Evolutionary conservation across 2,113 vertebrate genomes (phyloP).

Genomic region (Gyps fulvus): DNA sequence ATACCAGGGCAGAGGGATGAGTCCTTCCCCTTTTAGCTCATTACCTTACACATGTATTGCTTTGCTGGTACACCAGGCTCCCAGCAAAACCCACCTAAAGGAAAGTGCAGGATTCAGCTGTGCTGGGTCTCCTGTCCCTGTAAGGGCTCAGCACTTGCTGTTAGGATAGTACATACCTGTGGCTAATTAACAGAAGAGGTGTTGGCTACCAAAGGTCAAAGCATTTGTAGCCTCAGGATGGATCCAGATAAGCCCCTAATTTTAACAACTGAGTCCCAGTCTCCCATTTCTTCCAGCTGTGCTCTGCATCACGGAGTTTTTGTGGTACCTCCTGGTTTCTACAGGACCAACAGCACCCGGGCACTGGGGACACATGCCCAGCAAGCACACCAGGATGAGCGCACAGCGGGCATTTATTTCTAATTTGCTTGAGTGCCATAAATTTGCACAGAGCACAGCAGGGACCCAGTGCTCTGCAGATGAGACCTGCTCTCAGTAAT

Average conservation of each 20-base stretch:
- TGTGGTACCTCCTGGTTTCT: neutral
- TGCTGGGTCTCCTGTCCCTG: neutral
- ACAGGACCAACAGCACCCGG: rapidly evolving
- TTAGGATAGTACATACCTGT: neutral
- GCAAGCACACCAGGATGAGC: rapidly evolving
- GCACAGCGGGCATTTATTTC: rapidly evolving
- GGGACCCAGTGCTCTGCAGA: neutral
- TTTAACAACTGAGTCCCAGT: rapidly evolving
- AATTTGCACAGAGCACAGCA: neutral
- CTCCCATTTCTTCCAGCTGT: neutral
- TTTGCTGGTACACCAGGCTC: neutral
- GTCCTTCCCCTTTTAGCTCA: neutral
- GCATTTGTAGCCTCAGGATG: neutral
- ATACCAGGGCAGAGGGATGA: neutral
- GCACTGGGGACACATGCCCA: rapidly evolving
- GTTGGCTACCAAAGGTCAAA: neutral
- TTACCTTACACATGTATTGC: rapidly evolving
- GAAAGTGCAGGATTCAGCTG: neutral
- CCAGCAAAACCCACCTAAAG: neutral
- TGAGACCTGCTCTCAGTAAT: neutral
- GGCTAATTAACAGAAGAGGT: neutral
- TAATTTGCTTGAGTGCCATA: neutral
- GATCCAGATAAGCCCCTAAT: neutral
- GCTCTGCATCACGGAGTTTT: neutral
- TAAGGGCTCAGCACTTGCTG: neutral